A percentile compares a stretch with the other conserved stretches of the same genome.
Evolutionary conservation across 2,888 invertebrate species (phyloP).

Genomic region (Ariolimax columbianus): DNA sequence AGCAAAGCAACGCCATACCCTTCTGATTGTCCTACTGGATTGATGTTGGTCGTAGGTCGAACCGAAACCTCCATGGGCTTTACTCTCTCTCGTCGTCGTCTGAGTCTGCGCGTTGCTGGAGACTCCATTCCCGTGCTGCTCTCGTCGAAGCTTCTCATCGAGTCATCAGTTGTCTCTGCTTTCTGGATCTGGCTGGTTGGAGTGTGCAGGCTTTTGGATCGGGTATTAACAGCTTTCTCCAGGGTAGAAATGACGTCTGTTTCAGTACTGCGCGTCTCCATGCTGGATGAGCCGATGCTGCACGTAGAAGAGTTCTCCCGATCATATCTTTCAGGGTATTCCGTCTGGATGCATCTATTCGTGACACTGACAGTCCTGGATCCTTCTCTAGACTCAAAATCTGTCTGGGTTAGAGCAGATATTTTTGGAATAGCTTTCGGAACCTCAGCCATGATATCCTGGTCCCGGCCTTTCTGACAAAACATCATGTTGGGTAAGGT

Average conservation of each 20-base stretch:
- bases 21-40: conserved; percentile 54
- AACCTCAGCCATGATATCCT: conserved; percentile 28
- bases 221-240: conserved; percentile 75
- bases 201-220: conserved; percentile 66
- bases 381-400: conserved; percentile 45
- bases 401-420: conserved; percentile 61
- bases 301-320: conserved; percentile 34
- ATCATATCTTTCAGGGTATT: conserved; percentile 53
- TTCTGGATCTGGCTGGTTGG: conserved; percentile 55
- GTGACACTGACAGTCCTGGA: not conserved
- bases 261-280: conserved; percentile 58
- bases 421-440: conserved; percentile 41
- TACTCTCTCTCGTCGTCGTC: conserved; percentile 66
- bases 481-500: conserved; percentile 49
- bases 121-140: conserved; percentile 47
- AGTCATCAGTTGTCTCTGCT: conserved; percentile 51
- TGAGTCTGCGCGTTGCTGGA: conserved; percentile 52
- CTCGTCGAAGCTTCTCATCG: conserved; percentile 55
- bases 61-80: conserved; percentile 68
- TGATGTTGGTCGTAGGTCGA: conserved; percentile 64
- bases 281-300: conserved; percentile 48
- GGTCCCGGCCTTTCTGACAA: conserved; percentile 34
- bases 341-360: conserved; percentile 42
- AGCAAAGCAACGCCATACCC: conserved; percentile 59
- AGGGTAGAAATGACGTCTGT: conserved; percentile 68